Evolutionary conservation across 2,797 vertebrate genomes (phyloP).

Genomic region (Pelochelys cantorii): DNA sequence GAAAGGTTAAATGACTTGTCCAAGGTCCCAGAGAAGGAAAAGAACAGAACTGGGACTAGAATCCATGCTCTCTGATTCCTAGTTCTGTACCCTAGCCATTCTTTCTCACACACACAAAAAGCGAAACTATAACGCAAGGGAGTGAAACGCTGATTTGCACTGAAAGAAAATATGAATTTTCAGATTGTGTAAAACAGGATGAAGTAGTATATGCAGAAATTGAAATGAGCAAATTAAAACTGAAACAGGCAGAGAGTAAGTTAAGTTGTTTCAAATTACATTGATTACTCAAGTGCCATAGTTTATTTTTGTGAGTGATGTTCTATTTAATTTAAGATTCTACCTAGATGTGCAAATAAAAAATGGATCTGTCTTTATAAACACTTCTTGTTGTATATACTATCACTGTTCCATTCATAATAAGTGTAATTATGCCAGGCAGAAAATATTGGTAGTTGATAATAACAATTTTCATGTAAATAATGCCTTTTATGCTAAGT

Average conservation of each 20-base stretch:
- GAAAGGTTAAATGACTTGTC: background rate
- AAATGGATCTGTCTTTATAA: background rate
- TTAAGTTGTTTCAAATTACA: constrained; percentile 46
- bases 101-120: background rate
- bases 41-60: background rate
- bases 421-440: background rate
- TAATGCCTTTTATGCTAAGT: background rate
- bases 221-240: constrained; percentile 58
- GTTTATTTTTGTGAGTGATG: constrained; percentile 39
- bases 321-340: constrained; percentile 27
- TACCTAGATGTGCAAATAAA: constrained; percentile 8
- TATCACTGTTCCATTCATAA: background rate
- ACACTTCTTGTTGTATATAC: background rate
- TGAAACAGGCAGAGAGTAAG: constrained; percentile 28
- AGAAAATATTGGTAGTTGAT: background rate
- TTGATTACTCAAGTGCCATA: constrained; percentile 36
- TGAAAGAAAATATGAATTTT: constrained; percentile 13
- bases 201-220: constrained; percentile 50
- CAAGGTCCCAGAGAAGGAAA: background rate
- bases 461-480: background rate
- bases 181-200: constrained; percentile 59
- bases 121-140: background rate
- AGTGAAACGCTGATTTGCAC: background rate
- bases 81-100: background rate
- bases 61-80: background rate